A percentile compares a stretch with the other conserved stretches of the same genome.
Evolutionary conservation across 2,888 invertebrate genomes (phyloP).

Genomic region (Hoplodrina blanda): DNA sequence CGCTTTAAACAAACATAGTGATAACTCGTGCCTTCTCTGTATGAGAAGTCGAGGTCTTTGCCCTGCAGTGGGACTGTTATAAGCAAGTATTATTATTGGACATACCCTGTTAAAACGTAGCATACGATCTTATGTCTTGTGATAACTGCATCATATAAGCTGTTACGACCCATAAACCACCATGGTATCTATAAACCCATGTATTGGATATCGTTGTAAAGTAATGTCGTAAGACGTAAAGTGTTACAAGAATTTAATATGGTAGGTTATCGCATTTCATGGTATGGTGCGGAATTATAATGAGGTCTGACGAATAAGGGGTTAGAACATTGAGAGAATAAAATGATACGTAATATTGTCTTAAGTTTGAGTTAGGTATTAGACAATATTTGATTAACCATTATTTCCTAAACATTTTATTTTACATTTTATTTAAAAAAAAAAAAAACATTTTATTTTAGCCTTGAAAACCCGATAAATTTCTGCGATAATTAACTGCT

Average conservation of each 20-base stretch:
- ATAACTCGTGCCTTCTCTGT: no score
- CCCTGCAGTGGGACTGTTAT: no score
- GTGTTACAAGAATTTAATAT: slow-evolving; percentile 49
- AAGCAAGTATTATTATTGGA: background rate
- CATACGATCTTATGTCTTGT: background rate
- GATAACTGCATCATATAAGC: slow-evolving; percentile 33
- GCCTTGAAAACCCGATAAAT: no score
- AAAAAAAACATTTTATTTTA: no score
- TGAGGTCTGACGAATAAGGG: slow-evolving; percentile 1
- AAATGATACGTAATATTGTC: slow-evolving; percentile 1
- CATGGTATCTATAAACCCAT: slow-evolving; percentile 30
- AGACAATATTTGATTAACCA: no score
- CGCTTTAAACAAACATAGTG: no score
- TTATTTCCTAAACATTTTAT: no score
- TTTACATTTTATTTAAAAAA: no score
- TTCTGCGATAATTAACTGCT: no score
- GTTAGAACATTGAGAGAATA: slow-evolving; percentile 2
- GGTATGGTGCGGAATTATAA: slow-evolving; percentile 26
- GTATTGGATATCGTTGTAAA: slow-evolving; percentile 41
- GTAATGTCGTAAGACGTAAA: slow-evolving; percentile 53
- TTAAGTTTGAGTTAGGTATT: no score
- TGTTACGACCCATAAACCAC: slow-evolving; percentile 43
- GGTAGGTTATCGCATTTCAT: slow-evolving; percentile 23
- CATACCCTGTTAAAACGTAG: background rate
- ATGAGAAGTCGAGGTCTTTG: no score